Evolutionary conservation across 2,797 vertebrate genomes (phyloP).

Genomic region (Spinus olivaceus): DNA sequence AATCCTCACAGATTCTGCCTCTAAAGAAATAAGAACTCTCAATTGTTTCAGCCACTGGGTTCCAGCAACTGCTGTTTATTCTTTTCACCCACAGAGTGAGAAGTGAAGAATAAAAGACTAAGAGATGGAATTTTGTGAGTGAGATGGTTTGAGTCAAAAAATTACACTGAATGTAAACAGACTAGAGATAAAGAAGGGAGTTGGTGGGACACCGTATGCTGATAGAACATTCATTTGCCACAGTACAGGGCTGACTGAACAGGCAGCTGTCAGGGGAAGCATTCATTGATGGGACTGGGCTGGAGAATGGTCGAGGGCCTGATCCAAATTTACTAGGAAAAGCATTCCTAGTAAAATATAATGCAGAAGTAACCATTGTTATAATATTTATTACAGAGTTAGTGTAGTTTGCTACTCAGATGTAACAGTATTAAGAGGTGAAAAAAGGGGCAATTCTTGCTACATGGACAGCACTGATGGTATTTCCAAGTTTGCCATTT

Average conservation of each 20-base stretch:
- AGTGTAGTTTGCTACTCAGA: neutral
- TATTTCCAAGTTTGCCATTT: neutral
- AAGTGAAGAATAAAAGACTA: slow-evolving; percentile 20
- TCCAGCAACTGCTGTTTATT: slow-evolving; percentile 29
- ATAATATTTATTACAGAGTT: neutral
- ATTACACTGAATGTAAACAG: neutral
- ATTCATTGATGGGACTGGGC: neutral
- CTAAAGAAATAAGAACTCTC: neutral
- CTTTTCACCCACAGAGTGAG: neutral
- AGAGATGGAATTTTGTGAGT: neutral
- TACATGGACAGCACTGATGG: neutral
- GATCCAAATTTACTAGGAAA: neutral
- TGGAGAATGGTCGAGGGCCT: neutral
- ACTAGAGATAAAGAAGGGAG: neutral
- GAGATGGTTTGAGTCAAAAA: neutral
- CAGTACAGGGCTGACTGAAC: neutral
- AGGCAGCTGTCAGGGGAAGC: neutral
- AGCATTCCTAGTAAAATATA: neutral
- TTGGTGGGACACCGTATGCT: neutral
- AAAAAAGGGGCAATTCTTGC: neutral
- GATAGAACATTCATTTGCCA: neutral
- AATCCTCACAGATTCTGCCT: neutral
- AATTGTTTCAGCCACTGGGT: neutral
- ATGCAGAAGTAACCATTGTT: neutral
- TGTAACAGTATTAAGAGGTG: neutral